These are phyloP conservation scores for Drosophila malerkotliana DNA, from an alignment of 1,140 invertebrate genomes.

Conservation along the genomic window DNA sequence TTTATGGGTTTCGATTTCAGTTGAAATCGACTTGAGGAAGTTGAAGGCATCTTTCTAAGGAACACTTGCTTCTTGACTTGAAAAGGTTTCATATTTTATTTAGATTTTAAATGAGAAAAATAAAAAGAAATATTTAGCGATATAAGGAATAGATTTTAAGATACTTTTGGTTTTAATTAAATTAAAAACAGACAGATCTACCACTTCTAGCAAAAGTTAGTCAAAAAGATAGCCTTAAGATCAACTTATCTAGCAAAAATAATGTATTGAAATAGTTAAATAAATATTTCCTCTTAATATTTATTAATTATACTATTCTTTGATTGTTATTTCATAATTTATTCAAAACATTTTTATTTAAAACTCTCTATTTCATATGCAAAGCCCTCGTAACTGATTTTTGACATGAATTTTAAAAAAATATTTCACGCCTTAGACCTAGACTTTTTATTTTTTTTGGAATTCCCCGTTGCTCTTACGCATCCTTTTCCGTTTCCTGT, in stretches of 20 bases:
- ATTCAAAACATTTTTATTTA: slow-evolving; percentile 28
- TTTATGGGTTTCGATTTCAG: slow-evolving; percentile 46
- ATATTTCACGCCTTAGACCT: background rate
- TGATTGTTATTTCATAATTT: background rate
- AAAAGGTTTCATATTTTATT: slow-evolving; percentile 6
- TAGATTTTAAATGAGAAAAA: slow-evolving; percentile 6
- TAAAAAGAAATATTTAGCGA: too few relatives aligned
- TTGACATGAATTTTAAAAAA: slow-evolving; percentile 75
- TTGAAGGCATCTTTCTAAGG: too few relatives aligned
- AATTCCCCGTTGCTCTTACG: background rate
- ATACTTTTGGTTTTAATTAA: too few relatives aligned
- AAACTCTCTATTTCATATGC: slow-evolving; percentile 37
- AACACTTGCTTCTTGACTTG: too few relatives aligned
- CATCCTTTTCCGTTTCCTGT: slow-evolving; percentile 5
- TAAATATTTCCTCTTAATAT: too few relatives aligned
- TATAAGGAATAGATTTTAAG: too few relatives aligned
- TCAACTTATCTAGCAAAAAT: too few relatives aligned
- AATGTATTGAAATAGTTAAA: too few relatives aligned
- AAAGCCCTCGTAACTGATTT: slow-evolving; percentile 66
- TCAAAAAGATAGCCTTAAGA: too few relatives aligned
- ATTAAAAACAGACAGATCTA: too few relatives aligned
- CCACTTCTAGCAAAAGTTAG: too few relatives aligned
- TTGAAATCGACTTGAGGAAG: background rate
- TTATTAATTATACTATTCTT: too few relatives aligned
- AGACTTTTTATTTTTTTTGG: background rate